A percentile compares a stretch with the other conserved stretches of the same genome.
Conservation (phyloP, 2,888 invertebrate genomes). For the Argynnis bischoffii region DNA sequence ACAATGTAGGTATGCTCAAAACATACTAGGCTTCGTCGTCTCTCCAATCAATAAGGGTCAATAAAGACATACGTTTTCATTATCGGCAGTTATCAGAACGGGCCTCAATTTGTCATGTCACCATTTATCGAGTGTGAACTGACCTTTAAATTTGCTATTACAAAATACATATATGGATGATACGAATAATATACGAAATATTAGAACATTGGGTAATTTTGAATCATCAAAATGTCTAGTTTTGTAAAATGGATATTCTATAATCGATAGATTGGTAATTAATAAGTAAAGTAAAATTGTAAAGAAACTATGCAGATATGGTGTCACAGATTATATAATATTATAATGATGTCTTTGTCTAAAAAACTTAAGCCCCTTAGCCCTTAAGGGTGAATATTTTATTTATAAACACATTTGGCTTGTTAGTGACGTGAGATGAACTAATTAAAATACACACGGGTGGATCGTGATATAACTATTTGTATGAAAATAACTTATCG, state of each 20-base stretch:
- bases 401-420: background rate
- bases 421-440: constrained; percentile 4
- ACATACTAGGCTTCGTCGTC: constrained; percentile 3
- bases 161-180: constrained; percentile 13
- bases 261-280: no score
- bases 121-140: constrained; percentile 62
- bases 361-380: no score
- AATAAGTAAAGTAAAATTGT: no score
- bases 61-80: constrained; percentile 63
- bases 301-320: no score
- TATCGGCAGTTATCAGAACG: constrained; percentile 60
- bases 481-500: constrained; percentile 37
- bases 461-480: constrained; percentile 33
- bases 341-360: no score
- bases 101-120: constrained; percentile 74
- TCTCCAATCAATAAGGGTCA: constrained; percentile 51
- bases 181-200: background rate
- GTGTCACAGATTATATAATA: no score
- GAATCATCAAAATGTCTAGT: no score
- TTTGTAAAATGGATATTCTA: no score
- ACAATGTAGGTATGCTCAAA: background rate
- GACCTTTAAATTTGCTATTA: constrained; percentile 49
- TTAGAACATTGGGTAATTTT: background rate
- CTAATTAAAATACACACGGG: constrained; percentile 8
- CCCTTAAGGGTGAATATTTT: no score